These are phyloP conservation scores for Nixonia krombeini DNA, from an alignment of 1,140 invertebrate genomes.

Conservation along the genomic window DNA sequence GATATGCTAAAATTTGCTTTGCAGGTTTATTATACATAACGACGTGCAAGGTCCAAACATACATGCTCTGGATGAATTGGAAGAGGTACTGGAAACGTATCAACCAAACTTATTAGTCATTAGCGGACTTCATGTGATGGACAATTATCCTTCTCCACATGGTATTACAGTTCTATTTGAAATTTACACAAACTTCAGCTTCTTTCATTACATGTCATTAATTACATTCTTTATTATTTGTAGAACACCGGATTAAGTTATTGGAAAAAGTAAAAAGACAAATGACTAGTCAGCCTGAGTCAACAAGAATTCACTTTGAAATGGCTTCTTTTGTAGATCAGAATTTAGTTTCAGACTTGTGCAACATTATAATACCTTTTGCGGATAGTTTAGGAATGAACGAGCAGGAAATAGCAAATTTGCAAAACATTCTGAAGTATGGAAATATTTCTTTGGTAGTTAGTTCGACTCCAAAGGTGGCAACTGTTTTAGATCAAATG, in stretches of 20 bases:
- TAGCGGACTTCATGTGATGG: constrained; percentile 92
- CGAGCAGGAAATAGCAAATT: constrained; percentile 88
- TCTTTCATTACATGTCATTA: background rate
- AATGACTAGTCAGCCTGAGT: constrained; percentile 74
- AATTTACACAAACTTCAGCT: background rate
- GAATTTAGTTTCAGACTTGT: constrained; percentile 78
- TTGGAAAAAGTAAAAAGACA: constrained; percentile 79
- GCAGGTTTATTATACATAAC: constrained; percentile 87
- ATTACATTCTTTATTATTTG: constrained; percentile 32
- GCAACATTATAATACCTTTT: constrained; percentile 80
- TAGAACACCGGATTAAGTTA: constrained; percentile 77
- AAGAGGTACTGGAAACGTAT: constrained; percentile 76
- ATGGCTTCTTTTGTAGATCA: constrained; percentile 89
- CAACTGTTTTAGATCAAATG: constrained; percentile 88
- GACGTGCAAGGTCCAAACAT: constrained; percentile 86
- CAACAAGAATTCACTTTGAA: constrained; percentile 86
- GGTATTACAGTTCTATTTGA: constrained; percentile 62
- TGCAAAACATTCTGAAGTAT: constrained; percentile 79
- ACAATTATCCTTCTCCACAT: constrained; percentile 83
- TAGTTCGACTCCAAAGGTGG: constrained; percentile 85
- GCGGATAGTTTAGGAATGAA: constrained; percentile 93
- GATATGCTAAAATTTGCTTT: no score
- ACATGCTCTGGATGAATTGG: constrained; percentile 81
- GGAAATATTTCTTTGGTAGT: constrained; percentile 83
- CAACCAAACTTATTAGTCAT: constrained; percentile 84